phyloP scores from a whole-genome alignment of 1,140 invertebrate genomes.

The Drosophila nikananu region DNA sequence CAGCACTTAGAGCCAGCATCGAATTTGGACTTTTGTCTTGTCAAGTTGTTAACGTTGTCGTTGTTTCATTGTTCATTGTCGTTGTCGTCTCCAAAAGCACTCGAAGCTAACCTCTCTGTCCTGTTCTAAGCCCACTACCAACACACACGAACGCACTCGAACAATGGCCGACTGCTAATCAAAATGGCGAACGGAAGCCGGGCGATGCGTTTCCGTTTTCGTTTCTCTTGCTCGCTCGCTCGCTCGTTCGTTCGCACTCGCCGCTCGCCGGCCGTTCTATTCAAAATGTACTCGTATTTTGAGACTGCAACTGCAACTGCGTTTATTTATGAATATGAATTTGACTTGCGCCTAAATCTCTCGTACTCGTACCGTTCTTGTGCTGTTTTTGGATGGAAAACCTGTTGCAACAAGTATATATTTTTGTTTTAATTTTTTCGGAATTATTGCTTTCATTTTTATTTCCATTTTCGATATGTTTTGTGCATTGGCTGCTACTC shows the following conservation, averaged over 20 bases:
- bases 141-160: slow-evolving; percentile 27
- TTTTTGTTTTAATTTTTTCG: slow-evolving; percentile 27
- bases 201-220: slow-evolving; percentile 38
- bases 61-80: slow-evolving; percentile 59
- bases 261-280: slow-evolving; percentile 27
- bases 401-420: slow-evolving; percentile 44
- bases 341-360: slow-evolving; percentile 68
- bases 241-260: slow-evolving; percentile 37
- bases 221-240: slow-evolving; percentile 25
- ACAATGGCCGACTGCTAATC: slow-evolving; percentile 36
- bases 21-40: slow-evolving; percentile 66
- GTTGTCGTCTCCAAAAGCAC: slow-evolving; percentile 61
- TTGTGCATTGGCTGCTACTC: slow-evolving; percentile 36
- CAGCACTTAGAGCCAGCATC: slow-evolving; percentile 41
- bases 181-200: slow-evolving; percentile 41
- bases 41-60: slow-evolving; percentile 70
- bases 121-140: slow-evolving; percentile 6
- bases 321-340: slow-evolving; percentile 64
- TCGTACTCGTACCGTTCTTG: slow-evolving; percentile 58
- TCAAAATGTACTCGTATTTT: slow-evolving; percentile 44
- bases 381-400: slow-evolving; percentile 69
- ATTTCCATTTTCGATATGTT: slow-evolving; percentile 22
- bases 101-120: slow-evolving; percentile 42
- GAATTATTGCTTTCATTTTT: background rate
- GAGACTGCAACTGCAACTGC: slow-evolving; percentile 59